Conservation (phyloP, 30 jellyfish, hydroid and myxozoan genomes). For the Aurelia sp. region DNA sequence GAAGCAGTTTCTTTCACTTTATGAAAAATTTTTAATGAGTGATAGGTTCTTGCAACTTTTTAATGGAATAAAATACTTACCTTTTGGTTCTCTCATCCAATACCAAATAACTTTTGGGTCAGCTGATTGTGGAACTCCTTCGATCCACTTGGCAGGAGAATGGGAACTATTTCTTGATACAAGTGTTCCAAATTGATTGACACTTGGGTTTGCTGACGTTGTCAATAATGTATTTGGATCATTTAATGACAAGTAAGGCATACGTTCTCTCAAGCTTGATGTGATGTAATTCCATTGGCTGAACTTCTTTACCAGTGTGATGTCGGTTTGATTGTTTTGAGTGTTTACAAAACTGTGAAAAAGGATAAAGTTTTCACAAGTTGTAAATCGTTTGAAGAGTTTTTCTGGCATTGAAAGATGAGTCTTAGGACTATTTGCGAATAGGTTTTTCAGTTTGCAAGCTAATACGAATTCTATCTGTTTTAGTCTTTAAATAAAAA, state of each 20-base stretch:
- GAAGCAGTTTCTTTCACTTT: no score
- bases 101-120: conserved; percentile 90
- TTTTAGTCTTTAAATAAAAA: no score
- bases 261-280: conserved; percentile 87
- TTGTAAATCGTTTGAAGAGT: no score
- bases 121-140: conserved; percentile 72
- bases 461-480: no score
- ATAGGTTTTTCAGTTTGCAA: no score
- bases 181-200: conserved; percentile 83
- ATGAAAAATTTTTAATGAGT: no score
- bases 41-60: no score
- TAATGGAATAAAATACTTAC: conserved; percentile 14
- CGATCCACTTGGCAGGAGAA: conserved; percentile 91
- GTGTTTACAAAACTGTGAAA: conserved; percentile 59
- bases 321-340: conserved; percentile 84
- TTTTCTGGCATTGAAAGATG: no score
- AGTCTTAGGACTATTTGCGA: no score
- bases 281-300: conserved; percentile 92
- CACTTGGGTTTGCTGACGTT: conserved; percentile 85
- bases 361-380: not conserved
- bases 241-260: conserved; percentile 89
- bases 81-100: conserved; percentile 97
- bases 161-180: conserved; percentile 77
- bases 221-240: conserved; percentile 80
- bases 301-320: conserved; percentile 83